Base-by-base conservation (phyloP, 2,888 invertebrate genomes). In the Leptinotarsa rubiginosa region DNA sequence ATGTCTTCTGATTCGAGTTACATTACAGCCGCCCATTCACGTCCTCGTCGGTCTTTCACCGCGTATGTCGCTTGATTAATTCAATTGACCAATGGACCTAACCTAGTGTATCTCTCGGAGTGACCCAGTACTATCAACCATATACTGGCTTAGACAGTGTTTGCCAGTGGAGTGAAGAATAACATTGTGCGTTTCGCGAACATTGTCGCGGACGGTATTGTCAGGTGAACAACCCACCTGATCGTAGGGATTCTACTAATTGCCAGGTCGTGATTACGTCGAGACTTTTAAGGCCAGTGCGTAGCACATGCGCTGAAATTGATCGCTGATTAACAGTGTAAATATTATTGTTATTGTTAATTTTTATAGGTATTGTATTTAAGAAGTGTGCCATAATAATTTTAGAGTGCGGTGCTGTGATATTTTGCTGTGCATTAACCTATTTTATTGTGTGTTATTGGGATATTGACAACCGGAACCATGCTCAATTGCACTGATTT, bases 401-500 rank as follows among this genome's bases (percentile, higher is more conserved):
- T 62, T 31, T 31, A 31, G 0, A 13, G 31, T 62, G 62, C n/a
- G 31, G n/a, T 62, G 22, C 31, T 62, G 62, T 62, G 62, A 31
- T 62, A 56, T 56, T 25, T 56, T 22, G 20, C n/a, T 12, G 20
- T 22, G 15, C 18, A 56, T 64, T 69, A 31, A 56, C 47, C 54
- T 64, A 59, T 20, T 54, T 47, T 18, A 54, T 65, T 47, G 59
- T 41, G 72, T 65, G 62, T 47, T 66, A 41, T n/a, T 31, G 62
- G 67, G 13, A 66, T 72, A 31, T 67, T 41, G n/a, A 31, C 56
- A 22, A 15, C 31, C 16, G 72, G 59, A 68, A 79, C 70, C 87
- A 93, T 93, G 93, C 90, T 93, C 89, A 93, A 93, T 89, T 93
- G 93, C 89, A 93, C 93, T 81, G 93, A 93, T 90, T 90, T 93